Conservation (phyloP, 2,888 invertebrate genomes). For the Euplagia quadripunctaria region DNA sequence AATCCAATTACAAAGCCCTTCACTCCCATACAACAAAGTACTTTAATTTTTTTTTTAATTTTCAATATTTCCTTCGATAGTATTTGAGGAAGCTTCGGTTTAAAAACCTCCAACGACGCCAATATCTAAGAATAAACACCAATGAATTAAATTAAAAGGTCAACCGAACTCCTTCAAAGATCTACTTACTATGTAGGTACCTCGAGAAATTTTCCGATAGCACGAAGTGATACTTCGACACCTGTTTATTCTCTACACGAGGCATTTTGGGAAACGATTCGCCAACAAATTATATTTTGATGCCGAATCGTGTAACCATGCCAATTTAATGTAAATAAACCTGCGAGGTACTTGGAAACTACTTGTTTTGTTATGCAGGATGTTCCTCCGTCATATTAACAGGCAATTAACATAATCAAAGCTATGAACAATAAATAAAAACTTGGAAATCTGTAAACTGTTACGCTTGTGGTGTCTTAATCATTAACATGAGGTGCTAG, state of each 20-base stretch:
- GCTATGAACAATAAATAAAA: neutral
- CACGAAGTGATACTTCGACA: neutral
- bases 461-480: constrained; percentile 13
- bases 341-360: neutral
- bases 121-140: too few relatives aligned
- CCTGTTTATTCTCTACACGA: neutral
- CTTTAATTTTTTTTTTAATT: too few relatives aligned
- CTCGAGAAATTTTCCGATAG: neutral
- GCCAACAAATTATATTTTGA: neutral
- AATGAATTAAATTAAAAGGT: neutral
- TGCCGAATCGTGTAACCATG: neutral
- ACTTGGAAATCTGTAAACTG: neutral
- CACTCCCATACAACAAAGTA: too few relatives aligned
- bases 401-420: neutral
- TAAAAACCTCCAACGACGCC: neutral
- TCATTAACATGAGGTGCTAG: constrained; percentile 18
- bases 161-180: too few relatives aligned
- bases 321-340: neutral
- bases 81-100: neutral
- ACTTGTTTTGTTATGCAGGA: neutral
- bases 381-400: neutral
- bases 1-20: too few relatives aligned
- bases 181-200: too few relatives aligned
- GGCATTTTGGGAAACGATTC: neutral
- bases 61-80: too few relatives aligned